Conservation (phyloP, 2,797 vertebrate species). For the Melanotaenia pygmaea region DNA sequence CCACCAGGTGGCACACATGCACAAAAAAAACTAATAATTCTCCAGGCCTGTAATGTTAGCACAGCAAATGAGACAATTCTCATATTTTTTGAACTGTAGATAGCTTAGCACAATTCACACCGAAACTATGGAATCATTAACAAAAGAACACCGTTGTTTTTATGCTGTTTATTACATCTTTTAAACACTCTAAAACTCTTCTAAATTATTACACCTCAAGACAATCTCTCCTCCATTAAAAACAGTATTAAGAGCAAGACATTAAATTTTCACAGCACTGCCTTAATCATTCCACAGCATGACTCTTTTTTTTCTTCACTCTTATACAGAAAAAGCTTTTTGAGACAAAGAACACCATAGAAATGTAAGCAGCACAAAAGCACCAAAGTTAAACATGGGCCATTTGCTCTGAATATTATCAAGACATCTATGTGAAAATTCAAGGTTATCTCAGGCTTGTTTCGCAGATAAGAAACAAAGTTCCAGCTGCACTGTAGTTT, state of each 20-base stretch:
- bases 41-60: neutral
- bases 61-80: neutral
- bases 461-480: slow-evolving; percentile 17
- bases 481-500: slow-evolving; percentile 35
- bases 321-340: slow-evolving; percentile 39
- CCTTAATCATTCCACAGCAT: slow-evolving; percentile 72
- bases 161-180: slow-evolving; percentile 81
- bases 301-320: slow-evolving; percentile 46
- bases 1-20: slow-evolving; percentile 53
- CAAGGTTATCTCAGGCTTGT: slow-evolving; percentile 51
- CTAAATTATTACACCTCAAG: slow-evolving; percentile 82
- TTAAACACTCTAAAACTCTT: slow-evolving; percentile 82
- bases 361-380: slow-evolving; percentile 77
- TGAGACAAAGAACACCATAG: slow-evolving; percentile 69
- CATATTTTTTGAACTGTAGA: neutral
- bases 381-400: slow-evolving; percentile 65
- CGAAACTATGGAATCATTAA: slow-evolving; percentile 17
- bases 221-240: slow-evolving; percentile 70
- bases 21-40: neutral
- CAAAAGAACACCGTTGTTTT: slow-evolving; percentile 44
- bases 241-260: slow-evolving; percentile 83
- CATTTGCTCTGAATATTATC: slow-evolving; percentile 63
- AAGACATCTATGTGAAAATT: slow-evolving; percentile 41
- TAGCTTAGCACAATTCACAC: neutral
- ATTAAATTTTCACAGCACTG: slow-evolving; percentile 83